phyloP scores from a whole-genome alignment of 2,113 vertebrate genomes.

The Jacana jacana region DNA sequence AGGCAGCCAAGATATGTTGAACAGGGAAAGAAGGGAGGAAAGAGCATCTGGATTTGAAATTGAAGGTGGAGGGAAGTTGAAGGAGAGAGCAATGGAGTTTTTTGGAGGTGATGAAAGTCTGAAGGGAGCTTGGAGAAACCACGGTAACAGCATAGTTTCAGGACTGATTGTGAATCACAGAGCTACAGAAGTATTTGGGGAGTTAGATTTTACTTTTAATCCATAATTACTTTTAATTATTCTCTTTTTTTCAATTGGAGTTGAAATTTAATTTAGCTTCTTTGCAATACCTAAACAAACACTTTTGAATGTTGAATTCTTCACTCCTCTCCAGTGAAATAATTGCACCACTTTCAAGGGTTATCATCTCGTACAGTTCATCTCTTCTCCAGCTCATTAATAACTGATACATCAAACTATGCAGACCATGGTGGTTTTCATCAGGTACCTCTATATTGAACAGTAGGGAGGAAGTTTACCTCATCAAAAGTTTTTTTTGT shows the following conservation, averaged over 20 bases:
- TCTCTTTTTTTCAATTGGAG: not conserved
- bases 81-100: not conserved
- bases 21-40: not conserved
- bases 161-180: not conserved
- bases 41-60: not conserved
- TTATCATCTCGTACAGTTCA: not conserved
- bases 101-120: not conserved
- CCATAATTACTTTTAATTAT: not conserved
- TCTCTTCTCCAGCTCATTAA: not conserved
- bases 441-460: not conserved
- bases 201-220: slow-evolving; percentile 17
- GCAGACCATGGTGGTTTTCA: not conserved
- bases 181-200: not conserved
- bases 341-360: not conserved
- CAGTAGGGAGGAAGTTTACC: not conserved
- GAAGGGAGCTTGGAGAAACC: not conserved
- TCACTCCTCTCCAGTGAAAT: slow-evolving; percentile 8
- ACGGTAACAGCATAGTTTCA: not conserved
- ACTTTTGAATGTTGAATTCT: not conserved
- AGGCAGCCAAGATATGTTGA: accelerated
- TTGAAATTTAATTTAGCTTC: slow-evolving; percentile 18
- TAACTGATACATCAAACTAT: not conserved
- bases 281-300: slow-evolving; percentile 4
- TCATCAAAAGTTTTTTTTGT: not conserved
- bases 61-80: not conserved